Conservation (phyloP, 92 coral and sea anemone species). For the Pocillopora grandis region DNA sequence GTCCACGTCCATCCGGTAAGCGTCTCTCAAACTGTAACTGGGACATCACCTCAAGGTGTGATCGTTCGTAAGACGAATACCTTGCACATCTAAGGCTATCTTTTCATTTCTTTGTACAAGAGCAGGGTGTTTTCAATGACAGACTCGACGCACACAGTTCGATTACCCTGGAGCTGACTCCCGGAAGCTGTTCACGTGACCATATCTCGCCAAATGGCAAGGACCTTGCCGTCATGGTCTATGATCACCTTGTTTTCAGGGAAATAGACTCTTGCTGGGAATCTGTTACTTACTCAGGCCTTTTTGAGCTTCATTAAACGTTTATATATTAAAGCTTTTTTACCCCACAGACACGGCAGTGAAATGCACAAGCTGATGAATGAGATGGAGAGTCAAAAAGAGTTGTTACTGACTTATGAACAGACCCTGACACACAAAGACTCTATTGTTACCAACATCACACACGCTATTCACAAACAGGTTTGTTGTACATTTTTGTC, state of each 20-base stretch:
- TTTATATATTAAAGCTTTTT: not conserved
- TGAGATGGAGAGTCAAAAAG: constrained; percentile 94
- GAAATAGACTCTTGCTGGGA: no score
- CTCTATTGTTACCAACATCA: constrained; percentile 86
- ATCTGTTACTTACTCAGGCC: no score
- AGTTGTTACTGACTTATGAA: constrained; percentile 87
- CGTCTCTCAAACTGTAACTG: constrained; percentile 1
- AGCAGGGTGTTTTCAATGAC: no score
- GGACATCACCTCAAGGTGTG: constrained; percentile 34
- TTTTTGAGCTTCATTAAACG: no score
- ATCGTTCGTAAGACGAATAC: constrained; percentile 11
- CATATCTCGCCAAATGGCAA: no score
- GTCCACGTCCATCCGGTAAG: constrained; percentile 1
- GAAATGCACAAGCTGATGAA: constrained; percentile 89
- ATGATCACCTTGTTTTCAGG: no score
- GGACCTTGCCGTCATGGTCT: no score
- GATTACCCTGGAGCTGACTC: not conserved
- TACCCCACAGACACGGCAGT: constrained; percentile 71
- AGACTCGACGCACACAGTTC: no score
- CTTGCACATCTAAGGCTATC: not conserved
- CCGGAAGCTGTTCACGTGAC: not conserved
- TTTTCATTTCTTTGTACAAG: no score
- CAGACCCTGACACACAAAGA: constrained; percentile 88
- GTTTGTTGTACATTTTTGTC: constrained; percentile 30
- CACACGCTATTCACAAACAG: constrained; percentile 94